Evolutionary conservation across 2,888 invertebrate species (phyloP).

Genomic region (Mimas tiliae): DNA sequence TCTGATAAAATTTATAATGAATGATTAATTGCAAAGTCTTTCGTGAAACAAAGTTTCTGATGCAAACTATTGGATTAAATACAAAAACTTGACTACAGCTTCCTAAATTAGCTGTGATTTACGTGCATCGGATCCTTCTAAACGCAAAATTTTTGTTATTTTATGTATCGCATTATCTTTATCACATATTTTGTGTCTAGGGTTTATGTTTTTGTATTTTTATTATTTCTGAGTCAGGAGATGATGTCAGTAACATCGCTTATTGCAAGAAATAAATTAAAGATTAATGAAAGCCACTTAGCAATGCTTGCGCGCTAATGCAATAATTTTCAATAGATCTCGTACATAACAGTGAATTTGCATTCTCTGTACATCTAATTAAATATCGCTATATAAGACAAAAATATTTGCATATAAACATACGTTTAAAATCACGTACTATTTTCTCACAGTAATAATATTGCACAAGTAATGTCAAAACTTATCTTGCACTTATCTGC

Average conservation of each 20-base stretch:
- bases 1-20: not conserved
- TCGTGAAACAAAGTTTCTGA: too few relatives aligned
- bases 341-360: slow-evolving; percentile 3
- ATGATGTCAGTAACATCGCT: not conserved
- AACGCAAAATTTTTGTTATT: too few relatives aligned
- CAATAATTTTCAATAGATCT: slow-evolving; percentile 8
- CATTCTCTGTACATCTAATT: slow-evolving; percentile 10
- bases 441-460: slow-evolving; percentile 13
- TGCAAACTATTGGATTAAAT: too few relatives aligned
- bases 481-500: slow-evolving; percentile 18
- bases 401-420: slow-evolving; percentile 3
- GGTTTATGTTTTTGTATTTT: too few relatives aligned
- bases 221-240: too few relatives aligned
- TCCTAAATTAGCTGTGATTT: too few relatives aligned
- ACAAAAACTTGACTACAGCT: too few relatives aligned
- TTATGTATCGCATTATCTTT: too few relatives aligned
- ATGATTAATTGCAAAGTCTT: too few relatives aligned
- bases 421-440: not conserved
- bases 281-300: not conserved
- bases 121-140: too few relatives aligned
- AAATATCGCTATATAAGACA: not conserved
- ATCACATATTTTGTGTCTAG: too few relatives aligned
- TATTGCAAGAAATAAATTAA: not conserved
- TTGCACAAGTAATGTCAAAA: slow-evolving; percentile 13
- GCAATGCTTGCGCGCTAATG: not conserved